Conservation (phyloP, 2,113 vertebrate species). For the Morphnarchus princeps region DNA sequence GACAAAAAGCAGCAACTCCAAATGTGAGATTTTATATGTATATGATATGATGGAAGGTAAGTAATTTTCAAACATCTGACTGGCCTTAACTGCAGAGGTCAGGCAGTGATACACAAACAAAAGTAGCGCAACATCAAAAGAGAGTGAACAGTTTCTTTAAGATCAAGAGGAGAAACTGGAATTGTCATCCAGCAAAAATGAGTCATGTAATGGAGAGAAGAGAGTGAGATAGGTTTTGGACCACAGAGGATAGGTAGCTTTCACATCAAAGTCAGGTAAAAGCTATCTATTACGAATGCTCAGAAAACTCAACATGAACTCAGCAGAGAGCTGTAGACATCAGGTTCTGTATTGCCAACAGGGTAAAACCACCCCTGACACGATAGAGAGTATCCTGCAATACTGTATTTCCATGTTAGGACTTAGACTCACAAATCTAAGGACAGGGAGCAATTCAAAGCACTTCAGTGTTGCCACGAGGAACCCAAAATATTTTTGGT, state of each 20-base stretch:
- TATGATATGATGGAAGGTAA: neutral
- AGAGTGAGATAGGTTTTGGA: neutral
- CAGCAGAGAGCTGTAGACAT: neutral
- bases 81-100: neutral
- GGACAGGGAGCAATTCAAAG: neutral
- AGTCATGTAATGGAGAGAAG: neutral
- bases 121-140: neutral
- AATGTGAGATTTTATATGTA: neutral
- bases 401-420: neutral
- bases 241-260: neutral
- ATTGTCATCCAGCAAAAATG: neutral
- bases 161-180: neutral
- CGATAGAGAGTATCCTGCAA: neutral
- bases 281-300: neutral
- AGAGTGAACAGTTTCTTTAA: neutral
- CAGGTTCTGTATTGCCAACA: neutral
- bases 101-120: neutral
- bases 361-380: neutral
- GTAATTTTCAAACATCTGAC: neutral
- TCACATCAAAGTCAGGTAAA: neutral
- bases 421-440: neutral
- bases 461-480: neutral
- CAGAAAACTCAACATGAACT: neutral
- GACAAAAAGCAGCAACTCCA: neutral
- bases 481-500: neutral